Base-by-base conservation (phyloP, 2,797 vertebrate species). In the Dendrocincla fuliginosa region DNA sequence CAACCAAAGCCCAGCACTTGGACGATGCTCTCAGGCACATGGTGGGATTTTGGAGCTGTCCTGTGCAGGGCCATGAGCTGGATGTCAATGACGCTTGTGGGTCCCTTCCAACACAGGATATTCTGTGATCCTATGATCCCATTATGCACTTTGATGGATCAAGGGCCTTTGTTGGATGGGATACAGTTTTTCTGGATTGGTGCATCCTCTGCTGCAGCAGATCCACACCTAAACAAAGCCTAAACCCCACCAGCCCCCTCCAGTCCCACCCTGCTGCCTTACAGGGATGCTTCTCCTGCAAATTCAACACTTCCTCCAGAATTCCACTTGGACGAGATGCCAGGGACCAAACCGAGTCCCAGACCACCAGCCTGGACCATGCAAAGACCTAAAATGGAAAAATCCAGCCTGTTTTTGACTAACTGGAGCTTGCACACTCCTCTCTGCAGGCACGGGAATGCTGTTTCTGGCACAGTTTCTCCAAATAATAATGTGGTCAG, bases 381-480 rank as follows among this genome's bases (percentile, higher is more conserved):
- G 3, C 47, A 49, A 39, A 86, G 84, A 20, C 84, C 90, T 78
- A 92, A 87, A 93, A 75, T 74, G 86, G 94, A 87, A 91, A 94
- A 91, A 87, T 27, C 56, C 80, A 91, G 69, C 59, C 59, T 61
- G 42, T 12, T 46, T 91, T 64, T 44, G 50, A 37, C 56, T n/a
- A 56, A 9, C 61, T 41, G 76, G 78, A 60, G 75, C 3, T 10
- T 5, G 78, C 92, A 15, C 67, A 3, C 59, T 42, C 65, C 81
- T 49, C 87, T 76, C 80, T 5, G 39, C 95, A 75, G 69, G 42
- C 86, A 50, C 59, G 91, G 92, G 83, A 96, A 96, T 52, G 93
- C 92, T 84, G 67, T 46, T 94, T 59, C 95, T 87, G 97, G 96
- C 94, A 94, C 76, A 7, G 61, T 24, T 78, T 73, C 85, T 82